Base-by-base conservation (phyloP, 1,140 invertebrate species). In the Ceratitis capitata region DNA sequence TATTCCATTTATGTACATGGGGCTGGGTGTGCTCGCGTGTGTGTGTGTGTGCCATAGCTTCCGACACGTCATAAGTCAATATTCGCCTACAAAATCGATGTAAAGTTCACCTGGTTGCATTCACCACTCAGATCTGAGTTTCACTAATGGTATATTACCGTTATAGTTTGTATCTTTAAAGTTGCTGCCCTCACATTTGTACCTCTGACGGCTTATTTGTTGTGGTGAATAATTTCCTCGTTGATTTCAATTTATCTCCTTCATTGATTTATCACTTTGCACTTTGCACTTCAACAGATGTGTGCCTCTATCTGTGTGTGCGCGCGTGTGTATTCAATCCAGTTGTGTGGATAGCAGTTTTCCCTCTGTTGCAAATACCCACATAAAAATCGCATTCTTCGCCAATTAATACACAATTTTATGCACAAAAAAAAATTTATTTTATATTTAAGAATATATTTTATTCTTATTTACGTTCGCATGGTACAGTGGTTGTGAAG, bases 161-260 rank as follows among this genome's bases (percentile, higher is more conserved):
- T 53, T 4, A 19, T 4, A 19, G 7, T 53, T 19, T 10, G 7
- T 16, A 53, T 53, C 14, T 53, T 16, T 16, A n/a, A 16, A 53
- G 35, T 10, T 78, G 39, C 23, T 78, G 39, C 39, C 19, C 5
- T 9, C 10, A 42, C 42, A 45, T 45, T 78, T 45, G 69, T 42
- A 45, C 69, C 69, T 45, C 23, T 78, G 35, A 45, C 19, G 39
- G 69, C 69, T 45, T 78, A 78, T 78, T 45, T 78, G 35, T 78
- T 47, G 69, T n/a, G 9, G 16, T 78, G 69, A 78, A 78, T 45
- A 23, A 78, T 78, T 78, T 78, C 69, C 26, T 78, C 39, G 69
- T 78, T 78, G 69, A 78, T 78, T 78, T 78, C 69, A 78, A 78
- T 78, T 45, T 78, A 78, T 78, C 35, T 78, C n/a, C 69, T 45